phyloP scores from a whole-genome alignment of 1,140 invertebrate species.

The Bombus ignitus region DNA sequence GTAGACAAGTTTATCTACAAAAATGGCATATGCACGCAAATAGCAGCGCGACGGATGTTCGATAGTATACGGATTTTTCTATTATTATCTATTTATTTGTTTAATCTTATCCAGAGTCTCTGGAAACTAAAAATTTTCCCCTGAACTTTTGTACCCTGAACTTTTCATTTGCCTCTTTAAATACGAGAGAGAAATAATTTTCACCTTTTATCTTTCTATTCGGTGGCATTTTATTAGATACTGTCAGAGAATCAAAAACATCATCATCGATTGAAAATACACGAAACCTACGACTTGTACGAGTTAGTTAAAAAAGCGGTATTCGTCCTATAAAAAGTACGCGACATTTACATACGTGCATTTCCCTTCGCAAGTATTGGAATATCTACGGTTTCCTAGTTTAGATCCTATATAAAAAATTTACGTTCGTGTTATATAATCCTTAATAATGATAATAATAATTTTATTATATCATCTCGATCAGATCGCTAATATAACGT shows the following conservation, averaged over 20 bases:
- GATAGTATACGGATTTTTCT: neutral
- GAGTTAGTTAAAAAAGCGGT: neutral
- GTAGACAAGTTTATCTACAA: neutral
- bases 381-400: no score
- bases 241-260: neutral
- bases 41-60: neutral
- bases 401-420: no score
- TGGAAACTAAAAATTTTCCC: neutral
- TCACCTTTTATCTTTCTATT: neutral
- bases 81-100: neutral
- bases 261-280: no score
- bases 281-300: neutral
- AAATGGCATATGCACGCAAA: neutral
- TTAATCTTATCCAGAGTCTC: neutral
- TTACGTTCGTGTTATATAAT: no score
- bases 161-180: neutral
- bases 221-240: neutral
- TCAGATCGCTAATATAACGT: no score
- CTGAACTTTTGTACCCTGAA: neutral
- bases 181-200: neutral
- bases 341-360: no score
- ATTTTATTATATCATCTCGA: no score
- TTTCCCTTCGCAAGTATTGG: no score
- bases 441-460: no score
- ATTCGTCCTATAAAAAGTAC: no score